Evolutionary conservation across 2,888 invertebrate species (phyloP).

Genomic region (Rhabditophanes sp.): DNA sequence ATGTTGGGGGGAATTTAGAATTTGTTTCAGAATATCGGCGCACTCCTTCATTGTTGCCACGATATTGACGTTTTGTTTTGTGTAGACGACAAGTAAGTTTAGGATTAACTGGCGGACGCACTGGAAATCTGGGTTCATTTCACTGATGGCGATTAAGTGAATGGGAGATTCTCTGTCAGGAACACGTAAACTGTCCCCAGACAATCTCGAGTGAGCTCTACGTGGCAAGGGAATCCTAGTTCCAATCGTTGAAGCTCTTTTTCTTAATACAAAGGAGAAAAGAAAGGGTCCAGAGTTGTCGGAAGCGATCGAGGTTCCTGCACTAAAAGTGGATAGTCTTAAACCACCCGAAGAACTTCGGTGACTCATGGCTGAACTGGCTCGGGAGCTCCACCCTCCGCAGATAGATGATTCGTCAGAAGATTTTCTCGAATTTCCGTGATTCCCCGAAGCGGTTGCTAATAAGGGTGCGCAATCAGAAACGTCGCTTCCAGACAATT

Average conservation of each 20-base stretch:
- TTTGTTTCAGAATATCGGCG: constrained; percentile 35
- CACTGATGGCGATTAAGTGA: constrained; percentile 32
- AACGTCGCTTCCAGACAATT: constrained; percentile 20
- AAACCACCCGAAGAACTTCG: constrained; percentile 37
- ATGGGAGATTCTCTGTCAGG: constrained; percentile 40
- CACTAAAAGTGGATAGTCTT: constrained; percentile 40
- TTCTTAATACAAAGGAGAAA: constrained; percentile 39
- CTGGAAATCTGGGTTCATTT: constrained; percentile 43
- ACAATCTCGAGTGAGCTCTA: constrained; percentile 32
- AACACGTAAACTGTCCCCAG: constrained; percentile 38
- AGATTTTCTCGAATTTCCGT: constrained; percentile 18
- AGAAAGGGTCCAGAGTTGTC: constrained; percentile 43
- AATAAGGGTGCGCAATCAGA: constrained; percentile 41
- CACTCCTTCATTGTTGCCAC: constrained; percentile 32
- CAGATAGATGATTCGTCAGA: constrained; percentile 34
- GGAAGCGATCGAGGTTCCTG: constrained; percentile 40
- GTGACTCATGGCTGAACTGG: constrained; percentile 39
- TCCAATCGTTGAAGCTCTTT: constrained; percentile 42
- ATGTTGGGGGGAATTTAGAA: constrained; percentile 41
- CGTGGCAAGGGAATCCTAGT: constrained; percentile 38
- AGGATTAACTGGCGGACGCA: constrained; percentile 40
- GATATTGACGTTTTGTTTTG: constrained; percentile 25
- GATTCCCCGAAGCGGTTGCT: constrained; percentile 17
- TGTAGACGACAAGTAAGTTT: constrained; percentile 33
- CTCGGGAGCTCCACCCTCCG: constrained; percentile 39